Evolutionary conservation across 1,140 invertebrate genomes (phyloP).

Genomic region (Caenorhabditis latens): DNA sequence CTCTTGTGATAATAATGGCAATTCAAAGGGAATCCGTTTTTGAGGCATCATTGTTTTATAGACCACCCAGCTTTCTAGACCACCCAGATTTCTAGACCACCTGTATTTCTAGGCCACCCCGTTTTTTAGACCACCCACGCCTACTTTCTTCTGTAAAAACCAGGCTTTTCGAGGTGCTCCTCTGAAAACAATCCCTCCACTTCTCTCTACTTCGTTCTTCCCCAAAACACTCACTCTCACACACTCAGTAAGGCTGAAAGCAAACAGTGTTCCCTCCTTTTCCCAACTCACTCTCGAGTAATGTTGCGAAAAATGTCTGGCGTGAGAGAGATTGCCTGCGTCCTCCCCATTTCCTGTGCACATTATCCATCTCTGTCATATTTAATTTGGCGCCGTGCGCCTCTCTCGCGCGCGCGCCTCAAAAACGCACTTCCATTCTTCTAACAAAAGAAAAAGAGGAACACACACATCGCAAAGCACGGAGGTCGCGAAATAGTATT

Average conservation of each 20-base stretch:
- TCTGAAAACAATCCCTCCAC: too few relatives aligned
- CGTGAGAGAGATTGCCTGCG: background rate
- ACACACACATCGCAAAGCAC: conserved; percentile 29
- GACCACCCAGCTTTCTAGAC: background rate
- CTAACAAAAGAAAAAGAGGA: background rate
- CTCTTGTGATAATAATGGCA: too few relatives aligned
- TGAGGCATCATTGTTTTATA: background rate
- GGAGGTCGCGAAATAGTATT: background rate
- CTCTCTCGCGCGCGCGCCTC: background rate
- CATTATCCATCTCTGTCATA: conserved; percentile 8
- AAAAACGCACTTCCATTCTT: background rate
- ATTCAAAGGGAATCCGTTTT: too few relatives aligned
- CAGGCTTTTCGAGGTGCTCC: too few relatives aligned
- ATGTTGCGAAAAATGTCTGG: conserved; percentile 53
- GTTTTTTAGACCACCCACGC: background rate
- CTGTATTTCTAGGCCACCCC: background rate
- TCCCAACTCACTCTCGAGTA: background rate
- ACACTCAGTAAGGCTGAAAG: background rate
- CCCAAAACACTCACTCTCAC: too few relatives aligned
- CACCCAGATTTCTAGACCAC: background rate
- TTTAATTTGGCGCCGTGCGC: conserved; percentile 39
- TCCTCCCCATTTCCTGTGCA: background rate
- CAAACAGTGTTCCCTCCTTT: conserved; percentile 9
- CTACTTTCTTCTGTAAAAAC: background rate
- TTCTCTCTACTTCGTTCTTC: background rate